Conservation (phyloP, 2,113 vertebrate species). For the Hyla sarda region DNA sequence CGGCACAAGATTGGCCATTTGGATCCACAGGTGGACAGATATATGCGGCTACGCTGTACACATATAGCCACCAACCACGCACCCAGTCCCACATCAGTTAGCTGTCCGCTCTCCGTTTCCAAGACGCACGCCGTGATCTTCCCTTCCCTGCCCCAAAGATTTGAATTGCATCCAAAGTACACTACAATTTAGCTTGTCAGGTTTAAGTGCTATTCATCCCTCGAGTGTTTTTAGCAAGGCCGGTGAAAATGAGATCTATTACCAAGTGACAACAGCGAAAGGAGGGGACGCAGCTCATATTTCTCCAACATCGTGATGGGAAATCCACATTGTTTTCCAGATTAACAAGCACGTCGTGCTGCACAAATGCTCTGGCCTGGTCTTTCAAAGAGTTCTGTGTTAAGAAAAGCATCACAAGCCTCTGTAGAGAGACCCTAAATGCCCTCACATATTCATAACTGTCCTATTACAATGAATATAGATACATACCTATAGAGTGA, state of each 20-base stretch:
- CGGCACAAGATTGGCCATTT: too few species aligned
- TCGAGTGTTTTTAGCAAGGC: conserved; percentile 38
- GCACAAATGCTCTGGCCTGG: background rate
- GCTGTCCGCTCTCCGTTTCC: background rate
- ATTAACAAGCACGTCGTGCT: background rate
- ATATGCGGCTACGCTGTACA: background rate
- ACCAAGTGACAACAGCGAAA: conserved; percentile 23
- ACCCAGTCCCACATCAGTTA: too few species aligned
- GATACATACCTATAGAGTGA: background rate
- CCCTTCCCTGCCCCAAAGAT: background rate
- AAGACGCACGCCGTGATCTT: background rate
- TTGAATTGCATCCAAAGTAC: conserved; percentile 44
- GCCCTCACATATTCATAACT: background rate
- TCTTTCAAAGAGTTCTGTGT: background rate
- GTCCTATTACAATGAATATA: background rate
- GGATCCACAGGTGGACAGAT: background rate
- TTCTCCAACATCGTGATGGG: background rate
- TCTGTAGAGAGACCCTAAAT: background rate
- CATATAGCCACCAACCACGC: background rate
- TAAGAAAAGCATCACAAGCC: background rate
- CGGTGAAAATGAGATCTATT: conserved; percentile 52
- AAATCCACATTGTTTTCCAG: background rate
- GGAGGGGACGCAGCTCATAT: conserved; percentile 1
- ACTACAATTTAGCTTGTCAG: conserved; percentile 57
- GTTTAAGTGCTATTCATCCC: conserved; percentile 50